These are phyloP conservation scores for Glyphotaelius pellucidus DNA, from an alignment of 2,888 invertebrate species.

Conservation along the genomic window DNA sequence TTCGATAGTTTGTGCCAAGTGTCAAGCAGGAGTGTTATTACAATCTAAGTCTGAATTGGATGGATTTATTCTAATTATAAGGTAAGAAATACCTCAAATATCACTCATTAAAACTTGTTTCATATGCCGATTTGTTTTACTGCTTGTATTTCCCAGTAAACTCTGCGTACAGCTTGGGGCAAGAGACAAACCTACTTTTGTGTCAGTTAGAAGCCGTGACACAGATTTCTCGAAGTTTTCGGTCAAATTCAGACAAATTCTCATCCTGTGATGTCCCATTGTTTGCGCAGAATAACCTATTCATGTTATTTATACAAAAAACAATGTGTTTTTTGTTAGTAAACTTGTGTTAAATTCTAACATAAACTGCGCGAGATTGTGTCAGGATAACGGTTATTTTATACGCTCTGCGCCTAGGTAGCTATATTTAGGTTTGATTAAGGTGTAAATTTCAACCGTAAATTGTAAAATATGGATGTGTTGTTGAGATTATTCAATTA, in stretches of 20 bases:
- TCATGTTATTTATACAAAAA: conserved; percentile 13
- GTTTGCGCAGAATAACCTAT: background rate
- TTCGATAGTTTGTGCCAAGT: conserved; percentile 55
- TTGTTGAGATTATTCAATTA: conserved; percentile 51
- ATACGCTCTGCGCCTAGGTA: background rate
- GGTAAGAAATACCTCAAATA: conserved; percentile 40
- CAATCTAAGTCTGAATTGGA: conserved; percentile 48
- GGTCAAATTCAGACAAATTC: background rate
- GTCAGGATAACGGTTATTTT: background rate
- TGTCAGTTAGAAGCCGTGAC: conserved; percentile 49
- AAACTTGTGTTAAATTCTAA: conserved; percentile 13
- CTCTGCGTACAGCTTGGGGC: conserved; percentile 14
- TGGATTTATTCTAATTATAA: conserved; percentile 61
- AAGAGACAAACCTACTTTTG: conserved; percentile 58
- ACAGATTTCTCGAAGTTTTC: conserved; percentile 47
- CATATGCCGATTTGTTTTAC: background rate
- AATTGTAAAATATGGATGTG: background rate
- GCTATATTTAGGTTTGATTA: conserved; percentile 19
- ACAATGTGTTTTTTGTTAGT: conserved; percentile 36
- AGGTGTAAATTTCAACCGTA: conserved; percentile 11
- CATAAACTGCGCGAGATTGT: conserved; percentile 35
- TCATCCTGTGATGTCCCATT: background rate
- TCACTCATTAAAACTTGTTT: background rate
- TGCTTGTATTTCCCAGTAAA: background rate
- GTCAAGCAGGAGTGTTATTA: conserved; percentile 54